Evolutionary conservation across 2,113 vertebrate genomes (phyloP).

Genomic region (Gymnocephalus cernua): DNA sequence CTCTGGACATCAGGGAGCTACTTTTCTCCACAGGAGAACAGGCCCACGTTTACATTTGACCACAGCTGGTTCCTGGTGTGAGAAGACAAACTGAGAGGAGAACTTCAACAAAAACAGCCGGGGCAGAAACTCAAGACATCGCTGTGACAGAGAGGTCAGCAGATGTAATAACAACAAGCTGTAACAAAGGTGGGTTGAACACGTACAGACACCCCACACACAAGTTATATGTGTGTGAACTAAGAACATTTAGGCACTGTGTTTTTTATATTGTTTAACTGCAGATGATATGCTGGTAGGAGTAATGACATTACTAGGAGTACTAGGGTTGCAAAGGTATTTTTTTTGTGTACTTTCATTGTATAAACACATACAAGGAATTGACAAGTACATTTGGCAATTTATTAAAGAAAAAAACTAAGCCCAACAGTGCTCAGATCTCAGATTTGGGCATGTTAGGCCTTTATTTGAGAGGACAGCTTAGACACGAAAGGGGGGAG

Average conservation of each 20-base stretch:
- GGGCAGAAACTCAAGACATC: conserved; percentile 48
- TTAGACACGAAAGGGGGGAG: too few species aligned
- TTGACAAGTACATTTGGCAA: background rate
- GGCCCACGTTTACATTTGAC: conserved; percentile 42
- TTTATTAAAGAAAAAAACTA: background rate
- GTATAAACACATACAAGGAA: background rate
- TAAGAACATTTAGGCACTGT: background rate
- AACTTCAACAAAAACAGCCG: conserved; percentile 55
- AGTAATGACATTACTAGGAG: background rate
- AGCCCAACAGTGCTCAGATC: too few species aligned
- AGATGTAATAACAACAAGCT: conserved; percentile 70
- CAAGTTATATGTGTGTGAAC: background rate
- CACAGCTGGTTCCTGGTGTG: conserved; percentile 47
- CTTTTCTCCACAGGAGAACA: conserved; percentile 21
- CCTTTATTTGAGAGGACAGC: too few species aligned
- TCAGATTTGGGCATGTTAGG: too few species aligned
- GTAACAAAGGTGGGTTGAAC: conserved; percentile 19
- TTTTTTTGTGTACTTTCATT: background rate
- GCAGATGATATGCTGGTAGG: background rate
- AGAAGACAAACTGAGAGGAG: conserved; percentile 62
- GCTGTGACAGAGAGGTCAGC: conserved; percentile 59
- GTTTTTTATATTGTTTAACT: background rate
- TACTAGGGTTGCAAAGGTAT: background rate
- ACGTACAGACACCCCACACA: background rate
- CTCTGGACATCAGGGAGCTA: conserved; percentile 7